Conservation (phyloP, 1,140 invertebrate species). For the Aphelinus certus region DNA sequence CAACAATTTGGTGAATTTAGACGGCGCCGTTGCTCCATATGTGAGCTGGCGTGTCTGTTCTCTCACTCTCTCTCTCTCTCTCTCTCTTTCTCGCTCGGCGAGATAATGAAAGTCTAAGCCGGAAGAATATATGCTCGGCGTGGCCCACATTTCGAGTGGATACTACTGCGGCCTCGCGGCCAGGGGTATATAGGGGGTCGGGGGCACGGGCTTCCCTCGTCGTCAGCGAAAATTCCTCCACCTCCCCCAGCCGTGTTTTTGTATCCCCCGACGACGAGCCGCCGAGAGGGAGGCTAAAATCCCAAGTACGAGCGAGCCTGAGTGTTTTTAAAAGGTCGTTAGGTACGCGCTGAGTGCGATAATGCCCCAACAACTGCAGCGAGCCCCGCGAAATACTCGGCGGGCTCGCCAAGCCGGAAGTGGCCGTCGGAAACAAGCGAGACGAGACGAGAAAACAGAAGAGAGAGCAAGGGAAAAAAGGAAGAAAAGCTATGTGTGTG, state of each 20-base stretch:
- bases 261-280: neutral
- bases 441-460: neutral
- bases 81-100: neutral
- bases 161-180: neutral
- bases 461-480: neutral
- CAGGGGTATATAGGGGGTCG: too few relatives aligned
- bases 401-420: too few relatives aligned
- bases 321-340: constrained; percentile 36
- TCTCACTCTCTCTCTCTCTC: neutral
- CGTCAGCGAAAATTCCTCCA: constrained; percentile 13
- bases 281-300: constrained; percentile 4
- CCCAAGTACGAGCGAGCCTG: constrained; percentile 6
- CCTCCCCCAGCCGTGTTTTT: constrained; percentile 6
- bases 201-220: constrained; percentile 11
- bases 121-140: constrained; percentile 15
- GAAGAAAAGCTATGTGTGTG: neutral
- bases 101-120: constrained; percentile 31
- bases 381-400: too few relatives aligned
- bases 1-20: too few relatives aligned
- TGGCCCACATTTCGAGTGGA: neutral
- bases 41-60: neutral
- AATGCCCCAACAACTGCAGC: too few relatives aligned
- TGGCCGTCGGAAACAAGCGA: neutral
- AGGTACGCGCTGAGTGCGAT: neutral
- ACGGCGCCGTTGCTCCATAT: too few relatives aligned